A percentile compares a stretch with the other conserved stretches of the same genome.
Evolutionary conservation across 2,888 invertebrate species (phyloP).

Genomic region (Lepidocyrtoides sp.): DNA sequence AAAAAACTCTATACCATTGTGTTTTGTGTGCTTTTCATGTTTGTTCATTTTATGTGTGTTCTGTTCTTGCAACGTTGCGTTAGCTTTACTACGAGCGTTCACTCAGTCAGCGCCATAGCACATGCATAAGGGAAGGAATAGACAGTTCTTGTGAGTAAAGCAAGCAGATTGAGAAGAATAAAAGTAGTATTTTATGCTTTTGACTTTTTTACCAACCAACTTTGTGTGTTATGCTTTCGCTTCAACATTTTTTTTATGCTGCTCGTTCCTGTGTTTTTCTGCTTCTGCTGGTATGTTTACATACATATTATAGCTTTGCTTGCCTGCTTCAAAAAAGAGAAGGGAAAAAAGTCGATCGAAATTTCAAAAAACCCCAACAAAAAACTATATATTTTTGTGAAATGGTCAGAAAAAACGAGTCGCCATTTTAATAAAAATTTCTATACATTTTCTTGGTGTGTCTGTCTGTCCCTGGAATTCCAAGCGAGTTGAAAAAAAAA

Average conservation of each 20-base stretch:
- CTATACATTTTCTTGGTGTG: not conserved
- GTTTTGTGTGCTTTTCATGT: slow-evolving; percentile 50
- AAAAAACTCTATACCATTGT: slow-evolving; percentile 47
- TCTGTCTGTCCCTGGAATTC: slow-evolving; percentile 15
- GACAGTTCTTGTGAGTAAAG: not conserved
- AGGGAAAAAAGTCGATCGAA: slow-evolving; percentile 82
- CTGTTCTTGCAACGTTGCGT: not conserved
- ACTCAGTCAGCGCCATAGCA: too few species aligned
- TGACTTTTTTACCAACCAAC: slow-evolving; percentile 17
- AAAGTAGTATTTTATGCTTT: slow-evolving; percentile 43
- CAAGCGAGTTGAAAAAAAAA: too few species aligned
- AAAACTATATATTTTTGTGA: slow-evolving; percentile 80
- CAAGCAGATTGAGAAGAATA: not conserved
- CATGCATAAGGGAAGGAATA: not conserved
- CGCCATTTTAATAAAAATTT: slow-evolving; percentile 83
- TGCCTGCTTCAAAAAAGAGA: slow-evolving; percentile 69
- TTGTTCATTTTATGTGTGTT: slow-evolving; percentile 43
- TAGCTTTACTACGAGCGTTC: not conserved
- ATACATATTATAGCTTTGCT: too few species aligned
- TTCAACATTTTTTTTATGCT: not conserved
- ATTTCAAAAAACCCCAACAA: slow-evolving; percentile 83
- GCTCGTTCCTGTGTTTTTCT: slow-evolving; percentile 22
- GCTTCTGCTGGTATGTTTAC: slow-evolving; percentile 4
- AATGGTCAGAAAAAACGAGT: slow-evolving; percentile 82
- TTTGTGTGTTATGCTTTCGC: slow-evolving; percentile 27